Evolutionary conservation across 2,888 invertebrate genomes (phyloP), one percentile per base, ranked within the genome.

Genomic region (Neuroscelio doddi): DNA sequence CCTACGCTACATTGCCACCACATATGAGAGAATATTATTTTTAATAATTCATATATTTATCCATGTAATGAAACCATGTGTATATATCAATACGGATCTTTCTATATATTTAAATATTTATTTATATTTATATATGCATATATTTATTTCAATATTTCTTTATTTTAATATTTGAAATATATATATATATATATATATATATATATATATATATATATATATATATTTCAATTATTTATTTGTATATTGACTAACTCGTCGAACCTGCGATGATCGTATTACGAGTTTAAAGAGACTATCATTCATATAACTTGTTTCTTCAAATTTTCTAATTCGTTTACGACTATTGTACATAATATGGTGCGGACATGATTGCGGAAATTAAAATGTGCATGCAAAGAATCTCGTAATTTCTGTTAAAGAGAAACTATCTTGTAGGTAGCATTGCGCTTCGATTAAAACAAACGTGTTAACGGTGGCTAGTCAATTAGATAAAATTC

Each of bases 271-370:
- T 72, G 72, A 78, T 71, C 69, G 71, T 71, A 64, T 67, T 73
- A 77, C 73, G 74, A 74, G 75, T 71, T 76, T 75, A 71, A 76
- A 78, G 77, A 77, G 71, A 71, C 78, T 78, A 77, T 64, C 70
- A 63, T 65, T 52, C 36, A 7, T 14, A n/a, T 36, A 36, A 14
- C 36, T 4, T 36, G 36, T 36, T 14, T 36, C 2, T 9, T 32
- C 32, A 10, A n/a, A 32, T 9, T 32, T 32, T 32, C 12, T 12
- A 32, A 38, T 8, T 38, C 17, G 17, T 38, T 38, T 12, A 38
- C 38, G 17, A 17, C 38, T 38, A 38, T 17, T 17, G 38, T 38
- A 38, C 38, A 38, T 10, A 36, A 3, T 36, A 36, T 14, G 36
- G 5, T 36, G 36, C 14, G 36, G 36, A 10, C 14, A 15, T 36